phyloP scores from a whole-genome alignment of 2,888 invertebrate species.

The Psococerastis gibbosa region DNA sequence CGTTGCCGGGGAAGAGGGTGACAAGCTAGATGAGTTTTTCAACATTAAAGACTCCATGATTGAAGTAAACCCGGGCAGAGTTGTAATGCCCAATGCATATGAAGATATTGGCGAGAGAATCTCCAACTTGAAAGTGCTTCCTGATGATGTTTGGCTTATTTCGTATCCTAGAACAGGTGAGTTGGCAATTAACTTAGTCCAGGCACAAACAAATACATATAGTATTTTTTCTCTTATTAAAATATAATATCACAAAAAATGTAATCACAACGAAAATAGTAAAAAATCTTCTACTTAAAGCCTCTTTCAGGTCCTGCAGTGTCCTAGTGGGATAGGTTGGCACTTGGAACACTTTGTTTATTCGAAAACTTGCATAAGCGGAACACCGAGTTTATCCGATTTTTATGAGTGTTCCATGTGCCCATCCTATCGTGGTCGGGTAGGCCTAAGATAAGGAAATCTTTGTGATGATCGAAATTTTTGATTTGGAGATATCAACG shows the following conservation, averaged over 20 bases:
- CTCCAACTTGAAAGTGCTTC: conserved; percentile 45
- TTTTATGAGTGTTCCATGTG: too few species aligned
- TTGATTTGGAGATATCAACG: too few species aligned
- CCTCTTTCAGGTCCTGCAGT: too few species aligned
- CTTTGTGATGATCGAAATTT: too few species aligned
- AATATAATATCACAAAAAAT: neutral
- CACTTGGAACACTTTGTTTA: too few species aligned
- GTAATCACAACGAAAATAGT: neutral
- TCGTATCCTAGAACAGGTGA: conserved; percentile 79
- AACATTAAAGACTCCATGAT: conserved; percentile 48
- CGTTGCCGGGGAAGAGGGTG: conserved; percentile 36
- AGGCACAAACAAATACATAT: too few species aligned
- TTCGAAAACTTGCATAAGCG: too few species aligned
- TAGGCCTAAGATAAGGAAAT: too few species aligned
- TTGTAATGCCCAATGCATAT: conserved; percentile 49
- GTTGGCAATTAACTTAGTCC: too few species aligned
- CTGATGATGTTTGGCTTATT: conserved; percentile 67
- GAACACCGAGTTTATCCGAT: too few species aligned
- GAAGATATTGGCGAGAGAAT: conserved; percentile 47
- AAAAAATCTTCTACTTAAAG: neutral
- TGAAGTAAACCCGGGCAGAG: conserved; percentile 50
- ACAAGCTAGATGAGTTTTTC: conserved; percentile 44
- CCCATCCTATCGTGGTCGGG: too few species aligned
- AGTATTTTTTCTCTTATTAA: too few species aligned
- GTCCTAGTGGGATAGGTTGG: conserved; percentile 3